Base-by-base conservation (phyloP, 2,113 vertebrate genomes). In the Grallaria varia region DNA sequence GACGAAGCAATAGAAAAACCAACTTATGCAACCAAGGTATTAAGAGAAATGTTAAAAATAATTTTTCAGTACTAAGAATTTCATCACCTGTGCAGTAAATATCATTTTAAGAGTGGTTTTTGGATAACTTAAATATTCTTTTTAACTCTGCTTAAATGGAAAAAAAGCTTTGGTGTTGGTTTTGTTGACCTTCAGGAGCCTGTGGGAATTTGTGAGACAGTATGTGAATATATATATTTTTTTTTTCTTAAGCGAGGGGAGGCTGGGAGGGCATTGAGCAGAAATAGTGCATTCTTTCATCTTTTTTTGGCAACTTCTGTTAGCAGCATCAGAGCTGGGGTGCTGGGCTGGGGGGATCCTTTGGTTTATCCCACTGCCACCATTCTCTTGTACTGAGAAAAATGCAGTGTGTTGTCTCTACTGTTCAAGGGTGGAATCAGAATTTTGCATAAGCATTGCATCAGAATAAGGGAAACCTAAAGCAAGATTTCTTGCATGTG, bases 1-100 rank as follows among this genome's bases (percentile, higher is more conserved):
- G 99, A 99, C 63, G 99, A 99, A 98, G 99, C 99, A 83, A 98
- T 99, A 96, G 99, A 99, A 97, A 99, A 99, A 96, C 99, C 99
- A 92, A 98, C 98, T 53, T 99, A 99, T 77, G 98, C 99, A 96
- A 99, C 99, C 84, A 99, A 99, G 99, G 99, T 99, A 98, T 75
- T 66, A 89, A 75, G 33, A 87, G 31, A 79, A 87, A 22, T 42
- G 45, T 15, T 82, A 9, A 45, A 74, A 78, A 67, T 58, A 9
- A 35, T 75, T 91, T 77, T 77, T 35, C 52, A 39, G 0, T 75
- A 17, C 22, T 71, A 6, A 55, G 21, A 66, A 52, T 94, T 94
- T 21, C 30, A 17, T 69, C 37, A 19, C 1, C 3, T 50, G 4
- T 82, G 52, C 8, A 73, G 7, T 87, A 52, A 71, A 66, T 17